Conservation (phyloP, 2,797 vertebrate species). For the Phoebastria nigripes region DNA sequence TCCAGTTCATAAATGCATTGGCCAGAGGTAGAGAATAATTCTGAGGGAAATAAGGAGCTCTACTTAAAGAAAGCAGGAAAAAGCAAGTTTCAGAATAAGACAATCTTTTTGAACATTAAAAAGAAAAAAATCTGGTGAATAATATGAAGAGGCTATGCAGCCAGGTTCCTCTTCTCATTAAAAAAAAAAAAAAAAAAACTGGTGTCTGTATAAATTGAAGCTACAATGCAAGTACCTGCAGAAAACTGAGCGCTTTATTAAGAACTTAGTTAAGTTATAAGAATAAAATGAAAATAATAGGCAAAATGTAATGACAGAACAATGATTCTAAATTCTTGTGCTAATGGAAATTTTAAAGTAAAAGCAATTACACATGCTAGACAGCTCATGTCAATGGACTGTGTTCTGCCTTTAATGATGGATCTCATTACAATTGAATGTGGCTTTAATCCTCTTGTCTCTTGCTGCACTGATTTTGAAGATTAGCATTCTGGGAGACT, state of each 20-base stretch:
- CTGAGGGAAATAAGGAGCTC: background rate
- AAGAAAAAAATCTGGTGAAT: conserved; percentile 28
- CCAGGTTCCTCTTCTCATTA: conserved; percentile 25
- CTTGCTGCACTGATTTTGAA: conserved; percentile 63
- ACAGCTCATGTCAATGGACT: conserved; percentile 42
- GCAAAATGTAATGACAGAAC: conserved; percentile 22
- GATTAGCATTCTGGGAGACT: conserved; percentile 66
- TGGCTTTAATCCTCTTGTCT: conserved; percentile 64
- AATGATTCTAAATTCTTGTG: conserved; percentile 42
- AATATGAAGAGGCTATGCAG: conserved; percentile 15
- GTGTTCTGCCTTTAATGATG: conserved; percentile 58
- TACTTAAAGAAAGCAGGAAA: background rate
- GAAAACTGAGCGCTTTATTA: conserved; percentile 52
- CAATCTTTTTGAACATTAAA: conserved; percentile 37
- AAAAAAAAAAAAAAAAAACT: background rate
- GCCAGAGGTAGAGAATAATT: background rate
- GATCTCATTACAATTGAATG: conserved; percentile 66
- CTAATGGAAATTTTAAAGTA: conserved; percentile 53
- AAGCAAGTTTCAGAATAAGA: background rate
- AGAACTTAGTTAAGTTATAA: conserved; percentile 18
- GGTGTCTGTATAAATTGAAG: conserved; percentile 37
- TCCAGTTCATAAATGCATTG: background rate
- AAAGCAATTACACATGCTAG: conserved; percentile 32
- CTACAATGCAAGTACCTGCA: background rate
- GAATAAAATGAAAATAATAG: conserved; percentile 45